phyloP scores from a whole-genome alignment of 2,797 vertebrate species.

The Sandelia bainsii region DNA sequence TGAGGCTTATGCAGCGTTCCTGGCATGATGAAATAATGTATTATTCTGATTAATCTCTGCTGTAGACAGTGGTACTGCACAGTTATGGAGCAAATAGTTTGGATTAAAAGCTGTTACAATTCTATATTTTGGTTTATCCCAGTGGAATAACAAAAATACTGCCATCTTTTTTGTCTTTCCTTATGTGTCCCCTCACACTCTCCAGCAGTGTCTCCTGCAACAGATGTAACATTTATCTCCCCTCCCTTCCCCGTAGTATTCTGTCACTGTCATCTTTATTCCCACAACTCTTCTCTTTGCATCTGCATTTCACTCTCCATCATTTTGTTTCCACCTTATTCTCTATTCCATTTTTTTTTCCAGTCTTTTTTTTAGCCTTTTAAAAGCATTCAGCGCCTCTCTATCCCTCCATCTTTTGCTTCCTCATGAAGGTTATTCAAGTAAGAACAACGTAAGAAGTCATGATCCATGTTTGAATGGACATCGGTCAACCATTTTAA shows the following conservation, averaged over 20 bases:
- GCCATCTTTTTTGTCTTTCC: background rate
- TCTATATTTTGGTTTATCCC: conserved; percentile 4
- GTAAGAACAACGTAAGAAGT: too few relatives aligned
- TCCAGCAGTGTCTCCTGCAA: background rate
- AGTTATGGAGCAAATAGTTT: conserved; percentile 23
- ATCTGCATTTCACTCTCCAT: conserved; percentile 3
- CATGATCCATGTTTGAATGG: too few relatives aligned
- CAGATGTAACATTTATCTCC: conserved; percentile 11
- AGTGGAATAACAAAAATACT: background rate
- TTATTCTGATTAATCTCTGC: conserved; percentile 4
- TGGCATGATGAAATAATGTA: conserved; percentile 5
- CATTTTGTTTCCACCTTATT: background rate
- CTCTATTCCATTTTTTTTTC: background rate
- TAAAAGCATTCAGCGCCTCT: conserved; percentile 17
- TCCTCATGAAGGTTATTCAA: conserved; percentile 53
- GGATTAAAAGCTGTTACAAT: conserved; percentile 12
- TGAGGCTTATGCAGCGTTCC: background rate
- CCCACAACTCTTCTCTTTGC: background rate
- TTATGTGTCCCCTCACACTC: background rate
- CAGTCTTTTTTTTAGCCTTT: conserved; percentile 1
- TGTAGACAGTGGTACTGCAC: background rate
- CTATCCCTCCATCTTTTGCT: background rate
- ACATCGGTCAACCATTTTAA: too few relatives aligned
- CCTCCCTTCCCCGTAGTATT: background rate
- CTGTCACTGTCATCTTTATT: conserved; percentile 1